These are phyloP conservation scores for Telmatherina bonti DNA, from an alignment of 2,797 vertebrate genomes.

Conservation along the genomic window DNA sequence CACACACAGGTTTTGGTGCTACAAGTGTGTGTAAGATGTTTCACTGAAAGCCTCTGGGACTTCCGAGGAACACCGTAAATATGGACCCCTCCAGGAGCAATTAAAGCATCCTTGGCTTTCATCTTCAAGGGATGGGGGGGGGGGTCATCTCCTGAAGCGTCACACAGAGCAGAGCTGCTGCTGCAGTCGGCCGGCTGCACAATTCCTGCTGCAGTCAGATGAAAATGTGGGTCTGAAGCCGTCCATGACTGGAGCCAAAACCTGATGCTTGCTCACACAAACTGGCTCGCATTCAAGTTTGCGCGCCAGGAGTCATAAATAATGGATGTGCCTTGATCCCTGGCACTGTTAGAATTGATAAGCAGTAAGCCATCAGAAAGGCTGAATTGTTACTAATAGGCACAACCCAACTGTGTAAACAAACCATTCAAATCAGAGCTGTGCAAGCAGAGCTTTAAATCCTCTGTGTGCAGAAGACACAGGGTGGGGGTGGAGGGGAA, in stretches of 20 bases:
- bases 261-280: constrained; percentile 47
- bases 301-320: constrained; percentile 40
- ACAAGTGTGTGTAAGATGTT: constrained; percentile 58
- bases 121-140: constrained; percentile 51
- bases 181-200: constrained; percentile 27
- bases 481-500: constrained; percentile 30
- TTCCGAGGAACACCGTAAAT: constrained; percentile 71
- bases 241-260: constrained; percentile 24
- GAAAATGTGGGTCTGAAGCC: constrained; percentile 42
- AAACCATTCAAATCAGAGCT: constrained; percentile 67
- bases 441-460: constrained; percentile 66
- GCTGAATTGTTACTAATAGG: constrained; percentile 63
- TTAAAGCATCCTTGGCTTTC: constrained; percentile 73
- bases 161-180: constrained; percentile 43
- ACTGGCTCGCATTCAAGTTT: constrained; percentile 41
- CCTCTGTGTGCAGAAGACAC: constrained; percentile 56
- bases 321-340: constrained; percentile 55
- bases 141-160: constrained; percentile 41
- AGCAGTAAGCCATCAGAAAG: constrained; percentile 61
- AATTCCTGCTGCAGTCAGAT: constrained; percentile 34
- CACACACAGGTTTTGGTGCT: constrained; percentile 47
- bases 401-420: constrained; percentile 72
- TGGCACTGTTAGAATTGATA: constrained; percentile 50
- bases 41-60: constrained; percentile 64
- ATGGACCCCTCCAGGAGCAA: constrained; percentile 71